Percentiles rank a stretch among this genome's conserved stretches.
phyloP scores from a whole-genome alignment of 2,113 vertebrate genomes.

The Hepsetus odoe region DNA sequence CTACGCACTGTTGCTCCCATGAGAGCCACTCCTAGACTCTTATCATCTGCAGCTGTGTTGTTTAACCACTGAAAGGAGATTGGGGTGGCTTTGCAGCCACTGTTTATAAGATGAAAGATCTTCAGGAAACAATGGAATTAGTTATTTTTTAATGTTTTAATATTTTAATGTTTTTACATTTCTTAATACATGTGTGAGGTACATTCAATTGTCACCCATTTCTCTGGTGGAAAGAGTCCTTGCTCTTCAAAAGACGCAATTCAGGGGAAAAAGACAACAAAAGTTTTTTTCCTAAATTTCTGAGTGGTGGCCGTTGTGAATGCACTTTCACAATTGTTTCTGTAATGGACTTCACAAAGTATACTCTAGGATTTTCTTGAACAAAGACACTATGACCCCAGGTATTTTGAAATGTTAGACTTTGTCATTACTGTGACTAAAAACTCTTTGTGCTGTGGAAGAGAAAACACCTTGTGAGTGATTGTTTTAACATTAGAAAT shows the following conservation, averaged over 20 bases:
- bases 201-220: conserved; percentile 60
- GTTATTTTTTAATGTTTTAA: conserved; percentile 65
- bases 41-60: conserved; percentile 71
- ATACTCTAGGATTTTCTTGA: not conserved
- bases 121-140: conserved; percentile 73
- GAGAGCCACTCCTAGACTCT: conserved; percentile 67
- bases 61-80: conserved; percentile 66
- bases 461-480: no score
- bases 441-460: not conserved
- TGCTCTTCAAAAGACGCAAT: conserved; percentile 57
- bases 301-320: not conserved
- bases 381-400: not conserved
- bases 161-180: no score
- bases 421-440: not conserved
- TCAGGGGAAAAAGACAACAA: conserved; percentile 55
- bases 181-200: conserved; percentile 70
- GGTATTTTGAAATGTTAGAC: not conserved
- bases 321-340: conserved; percentile 15
- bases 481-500: no score
- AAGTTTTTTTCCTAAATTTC: conserved; percentile 53
- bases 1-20: conserved; percentile 68
- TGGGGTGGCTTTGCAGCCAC: conserved; percentile 65
- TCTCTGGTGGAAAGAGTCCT: conserved; percentile 61
- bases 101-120: conserved; percentile 82
- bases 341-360: not conserved